These are phyloP conservation scores for Synergus japonicus DNA, from an alignment of 2,888 invertebrate genomes.

Conservation along the genomic window DNA sequence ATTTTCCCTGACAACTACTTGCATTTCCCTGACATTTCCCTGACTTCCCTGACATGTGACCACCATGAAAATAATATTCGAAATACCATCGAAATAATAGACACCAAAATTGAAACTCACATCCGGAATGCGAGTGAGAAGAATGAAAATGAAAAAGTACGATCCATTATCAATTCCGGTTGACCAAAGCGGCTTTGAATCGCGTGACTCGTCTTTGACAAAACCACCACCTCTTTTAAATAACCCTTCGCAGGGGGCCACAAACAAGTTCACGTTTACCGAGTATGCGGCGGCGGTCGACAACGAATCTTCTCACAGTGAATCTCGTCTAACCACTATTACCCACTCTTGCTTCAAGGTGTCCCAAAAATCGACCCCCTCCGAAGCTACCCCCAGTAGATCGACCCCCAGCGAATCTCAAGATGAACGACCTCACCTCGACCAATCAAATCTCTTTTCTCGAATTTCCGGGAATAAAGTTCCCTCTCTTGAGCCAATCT, in stretches of 20 bases:
- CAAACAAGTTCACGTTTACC: slow-evolving; percentile 56
- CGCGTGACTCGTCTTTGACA: slow-evolving; percentile 31
- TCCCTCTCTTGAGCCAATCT: slow-evolving; percentile 56
- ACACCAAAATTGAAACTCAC: neutral
- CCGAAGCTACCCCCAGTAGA: slow-evolving; percentile 51
- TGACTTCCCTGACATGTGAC: no score
- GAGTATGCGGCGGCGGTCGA: slow-evolving; percentile 51
- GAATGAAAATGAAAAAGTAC: neutral
- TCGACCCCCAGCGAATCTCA: slow-evolving; percentile 60
- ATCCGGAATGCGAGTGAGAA: neutral
- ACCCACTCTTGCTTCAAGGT: slow-evolving; percentile 49
- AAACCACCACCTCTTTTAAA: slow-evolving; percentile 13
- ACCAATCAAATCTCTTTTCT: slow-evolving; percentile 51
- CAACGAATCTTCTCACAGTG: slow-evolving; percentile 77
- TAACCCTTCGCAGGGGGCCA: slow-evolving; percentile 54
- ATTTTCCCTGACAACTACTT: no score
- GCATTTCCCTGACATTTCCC: no score
- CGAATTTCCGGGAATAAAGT: slow-evolving; percentile 65
- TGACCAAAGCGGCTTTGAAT: slow-evolving; percentile 10
- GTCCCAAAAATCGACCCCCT: slow-evolving; percentile 53
- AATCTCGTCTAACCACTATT: slow-evolving; percentile 58
- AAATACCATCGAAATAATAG: neutral
- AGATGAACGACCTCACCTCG: slow-evolving; percentile 49
- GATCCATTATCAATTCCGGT: slow-evolving; percentile 21
- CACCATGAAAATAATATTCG: no score